Base-by-base conservation (phyloP, 2,888 invertebrate species). In the Machimus atricapillus region DNA sequence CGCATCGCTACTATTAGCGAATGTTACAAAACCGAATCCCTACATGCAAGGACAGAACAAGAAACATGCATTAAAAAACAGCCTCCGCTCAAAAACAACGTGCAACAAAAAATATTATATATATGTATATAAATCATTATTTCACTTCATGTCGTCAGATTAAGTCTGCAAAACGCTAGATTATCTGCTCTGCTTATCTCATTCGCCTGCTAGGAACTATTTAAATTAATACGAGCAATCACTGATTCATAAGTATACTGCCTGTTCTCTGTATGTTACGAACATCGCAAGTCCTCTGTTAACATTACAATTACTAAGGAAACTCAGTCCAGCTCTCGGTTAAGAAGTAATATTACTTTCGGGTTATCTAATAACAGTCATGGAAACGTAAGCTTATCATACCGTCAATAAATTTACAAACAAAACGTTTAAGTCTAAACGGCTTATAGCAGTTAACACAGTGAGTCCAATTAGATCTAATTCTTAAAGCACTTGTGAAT, bases 1-100 rank as follows among this genome's bases (percentile, higher is more conserved):
- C 95, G 99, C 99, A 96, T 99, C 99, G 96, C 97, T 97, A 96
- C 98, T 98, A 97, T 98, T 98, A 96, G 98, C 98, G 98, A 99
- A 99, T 96, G 99, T 99, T 96, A 99, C 99, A 97, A 99, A 99
- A 97, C 99, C 99, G 97, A 99, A 99, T 96, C 99, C 99, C 99
- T 99, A 97, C 96, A 97, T 97, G 97, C 97, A 97, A 95, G 90
- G 96, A 97, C 97, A 96, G 96, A 90, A 97, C 96, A 96, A 94
- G 94, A 94, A 96, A 96, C 96, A 96, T 96, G 96, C 96, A 96
- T 96, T 96, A 96, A 96, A 90, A 94, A 89, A 88, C 88, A 88
- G 95, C 95, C 94, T 95, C 88, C 94, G 94, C 94, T 95, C 95
- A 95, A 95, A 95, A 94, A 94, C 94, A 94, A 95, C 95, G 95